Conservation (phyloP, 2,113 vertebrate genomes). For the Dunckerocampus dactyliophorus region DNA sequence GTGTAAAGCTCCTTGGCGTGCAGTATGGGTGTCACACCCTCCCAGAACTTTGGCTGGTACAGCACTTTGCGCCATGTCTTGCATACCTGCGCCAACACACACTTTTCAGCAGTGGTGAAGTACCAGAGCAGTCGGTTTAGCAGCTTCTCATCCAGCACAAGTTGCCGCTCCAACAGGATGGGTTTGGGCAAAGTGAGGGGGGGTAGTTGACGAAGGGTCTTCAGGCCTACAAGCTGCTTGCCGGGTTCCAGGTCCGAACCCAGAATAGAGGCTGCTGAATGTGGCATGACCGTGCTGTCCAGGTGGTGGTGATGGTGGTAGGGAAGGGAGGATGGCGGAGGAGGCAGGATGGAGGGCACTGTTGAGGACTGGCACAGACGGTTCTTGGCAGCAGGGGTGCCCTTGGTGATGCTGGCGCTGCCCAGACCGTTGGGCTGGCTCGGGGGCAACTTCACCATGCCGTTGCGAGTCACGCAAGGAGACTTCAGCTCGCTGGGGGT, state of each 20-base stretch:
- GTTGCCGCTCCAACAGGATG: conserved; percentile 79
- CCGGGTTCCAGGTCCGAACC: conserved; percentile 70
- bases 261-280: conserved; percentile 78
- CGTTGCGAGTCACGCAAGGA: conserved; percentile 93
- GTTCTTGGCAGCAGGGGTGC: conserved; percentile 95
- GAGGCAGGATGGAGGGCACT: conserved; percentile 82
- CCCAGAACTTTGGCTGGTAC: conserved; percentile 99
- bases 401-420: conserved; percentile 97
- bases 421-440: conserved; percentile 90
- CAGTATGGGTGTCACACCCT: conserved; percentile 88
- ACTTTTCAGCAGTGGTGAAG: conserved; percentile 94
- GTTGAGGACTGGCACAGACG: conserved; percentile 94
- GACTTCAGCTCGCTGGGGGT: conserved; percentile 87
- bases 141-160: conserved; percentile 93
- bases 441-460: conserved; percentile 91
- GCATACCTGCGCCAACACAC: conserved; percentile 93
- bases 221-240: conserved; percentile 66
- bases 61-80: conserved; percentile 93
- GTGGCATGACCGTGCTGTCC: conserved; percentile 67
- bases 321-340: conserved; percentile 75
- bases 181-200: conserved; percentile 70
- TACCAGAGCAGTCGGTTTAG: conserved; percentile 96
- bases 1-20: conserved; percentile 98
- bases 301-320: conserved; percentile 76
- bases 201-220: conserved; percentile 69